A percentile compares a stretch with the other conserved stretches of the same genome.
These are phyloP conservation scores for Neuroterus valhalla DNA, from an alignment of 1,140 invertebrate genomes.

Conservation along the genomic window DNA sequence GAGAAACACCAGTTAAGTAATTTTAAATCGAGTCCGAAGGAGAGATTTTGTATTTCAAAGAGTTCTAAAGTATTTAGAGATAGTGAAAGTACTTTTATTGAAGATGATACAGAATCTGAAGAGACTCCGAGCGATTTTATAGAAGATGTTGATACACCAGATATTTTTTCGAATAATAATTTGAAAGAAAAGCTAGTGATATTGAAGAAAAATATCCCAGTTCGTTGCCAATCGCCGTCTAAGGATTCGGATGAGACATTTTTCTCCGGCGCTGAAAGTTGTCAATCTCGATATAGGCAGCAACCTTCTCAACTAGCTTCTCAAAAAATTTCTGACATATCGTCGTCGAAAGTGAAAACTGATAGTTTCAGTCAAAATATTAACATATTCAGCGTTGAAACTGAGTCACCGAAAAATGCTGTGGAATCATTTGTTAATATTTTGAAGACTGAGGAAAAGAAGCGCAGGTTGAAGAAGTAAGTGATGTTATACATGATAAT, in stretches of 20 bases:
- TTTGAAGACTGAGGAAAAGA: conserved; percentile 50
- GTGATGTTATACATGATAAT: conserved; percentile 36
- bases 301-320: conserved; percentile 41
- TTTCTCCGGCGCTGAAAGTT: conserved; percentile 42
- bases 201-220: background rate
- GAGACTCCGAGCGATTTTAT: conserved; percentile 49
- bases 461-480: conserved; percentile 59
- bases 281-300: background rate
- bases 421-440: conserved; percentile 23
- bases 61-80: conserved; percentile 10
- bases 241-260: conserved; percentile 53
- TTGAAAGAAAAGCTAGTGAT: background rate
- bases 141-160: conserved; percentile 53
- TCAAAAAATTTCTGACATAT: conserved; percentile 55
- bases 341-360: conserved; percentile 27
- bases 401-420: background rate
- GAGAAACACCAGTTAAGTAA: background rate
- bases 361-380: background rate
- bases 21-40: conserved; percentile 40
- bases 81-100: conserved; percentile 21
- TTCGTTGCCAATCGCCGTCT: background rate
- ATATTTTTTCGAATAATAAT: conserved; percentile 3
- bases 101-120: conserved; percentile 41
- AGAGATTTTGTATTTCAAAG: background rate
- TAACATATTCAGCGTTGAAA: background rate